Conservation (phyloP, 2,888 invertebrate genomes). For the Axea sp. region DNA sequence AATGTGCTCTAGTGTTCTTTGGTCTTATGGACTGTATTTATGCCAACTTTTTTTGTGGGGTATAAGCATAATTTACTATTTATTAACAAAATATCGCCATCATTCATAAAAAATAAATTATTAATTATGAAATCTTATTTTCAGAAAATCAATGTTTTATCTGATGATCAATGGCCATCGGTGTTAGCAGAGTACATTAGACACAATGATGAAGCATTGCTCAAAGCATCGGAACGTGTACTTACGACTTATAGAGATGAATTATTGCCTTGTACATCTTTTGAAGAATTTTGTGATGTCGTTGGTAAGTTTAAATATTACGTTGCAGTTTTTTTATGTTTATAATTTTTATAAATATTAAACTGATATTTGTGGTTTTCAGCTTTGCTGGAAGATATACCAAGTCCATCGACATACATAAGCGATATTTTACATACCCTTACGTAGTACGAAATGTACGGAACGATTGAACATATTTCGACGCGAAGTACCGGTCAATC, state of each 20-base stretch:
- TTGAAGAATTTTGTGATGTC: constrained; percentile 96
- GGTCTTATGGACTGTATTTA: constrained; percentile 92
- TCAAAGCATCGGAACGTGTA: constrained; percentile 92
- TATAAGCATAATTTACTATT: background rate
- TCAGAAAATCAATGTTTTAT: constrained; percentile 85
- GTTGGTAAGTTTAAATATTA: constrained; percentile 87
- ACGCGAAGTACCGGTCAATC: constrained; percentile 8
- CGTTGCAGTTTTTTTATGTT: no score
- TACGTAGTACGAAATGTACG: constrained; percentile 64
- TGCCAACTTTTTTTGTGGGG: constrained; percentile 84
- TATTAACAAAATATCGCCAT: no score
- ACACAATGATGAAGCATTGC: constrained; percentile 93
- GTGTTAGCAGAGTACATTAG: constrained; percentile 95
- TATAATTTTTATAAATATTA: background rate
- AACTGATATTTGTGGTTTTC: constrained; percentile 41
- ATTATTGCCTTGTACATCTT: constrained; percentile 92
- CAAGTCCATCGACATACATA: constrained; percentile 84
- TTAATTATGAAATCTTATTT: no score
- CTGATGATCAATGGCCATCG: constrained; percentile 93
- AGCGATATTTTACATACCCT: constrained; percentile 81
- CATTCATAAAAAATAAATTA: no score
- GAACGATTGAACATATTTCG: constrained; percentile 32
- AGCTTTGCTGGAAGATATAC: constrained; percentile 85
- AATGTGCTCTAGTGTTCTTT: constrained; percentile 91
- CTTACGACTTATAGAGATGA: constrained; percentile 92